Evolutionary conservation across 2,113 vertebrate genomes (phyloP).

Genomic region (Leptobrachium leishanense): DNA sequence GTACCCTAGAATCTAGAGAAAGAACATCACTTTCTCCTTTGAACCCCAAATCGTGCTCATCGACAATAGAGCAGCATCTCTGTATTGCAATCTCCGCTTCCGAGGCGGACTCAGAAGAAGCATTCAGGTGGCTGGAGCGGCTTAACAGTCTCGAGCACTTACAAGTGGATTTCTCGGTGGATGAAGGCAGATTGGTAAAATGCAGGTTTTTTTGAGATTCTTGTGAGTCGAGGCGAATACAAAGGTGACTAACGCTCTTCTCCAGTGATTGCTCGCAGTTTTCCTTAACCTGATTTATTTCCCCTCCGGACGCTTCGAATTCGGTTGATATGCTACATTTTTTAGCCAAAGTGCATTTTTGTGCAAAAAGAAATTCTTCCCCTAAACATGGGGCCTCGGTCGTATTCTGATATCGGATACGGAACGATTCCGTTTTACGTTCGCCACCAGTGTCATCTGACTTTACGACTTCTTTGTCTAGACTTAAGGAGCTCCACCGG

Average conservation of each 20-base stretch:
- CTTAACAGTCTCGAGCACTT: slow-evolving; percentile 46
- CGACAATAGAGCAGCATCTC: slow-evolving; percentile 53
- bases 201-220: slow-evolving; percentile 49
- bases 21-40: slow-evolving; percentile 53
- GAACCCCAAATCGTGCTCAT: slow-evolving; percentile 50
- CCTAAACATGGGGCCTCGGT: slow-evolving; percentile 43
- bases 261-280: slow-evolving; percentile 43
- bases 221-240: slow-evolving; percentile 26
- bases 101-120: slow-evolving; percentile 46
- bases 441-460: slow-evolving; percentile 49
- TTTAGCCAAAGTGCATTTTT: slow-evolving; percentile 50
- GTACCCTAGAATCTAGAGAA: slow-evolving; percentile 53
- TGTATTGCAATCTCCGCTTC: slow-evolving; percentile 46
- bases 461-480: slow-evolving; percentile 50
- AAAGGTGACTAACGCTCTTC: slow-evolving; percentile 29
- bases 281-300: slow-evolving; percentile 31
- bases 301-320: slow-evolving; percentile 21
- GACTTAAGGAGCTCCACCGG: slow-evolving; percentile 38
- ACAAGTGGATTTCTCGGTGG: slow-evolving; percentile 39
- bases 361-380: slow-evolving; percentile 50
- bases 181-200: slow-evolving; percentile 26
- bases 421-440: slow-evolving; percentile 9
- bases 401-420: slow-evolving; percentile 49
- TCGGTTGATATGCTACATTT: slow-evolving; percentile 51
- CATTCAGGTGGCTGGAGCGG: slow-evolving; percentile 39